Evolutionary conservation across 2,113 vertebrate species (phyloP).

Genomic region (Pteropus alecto): DNA sequence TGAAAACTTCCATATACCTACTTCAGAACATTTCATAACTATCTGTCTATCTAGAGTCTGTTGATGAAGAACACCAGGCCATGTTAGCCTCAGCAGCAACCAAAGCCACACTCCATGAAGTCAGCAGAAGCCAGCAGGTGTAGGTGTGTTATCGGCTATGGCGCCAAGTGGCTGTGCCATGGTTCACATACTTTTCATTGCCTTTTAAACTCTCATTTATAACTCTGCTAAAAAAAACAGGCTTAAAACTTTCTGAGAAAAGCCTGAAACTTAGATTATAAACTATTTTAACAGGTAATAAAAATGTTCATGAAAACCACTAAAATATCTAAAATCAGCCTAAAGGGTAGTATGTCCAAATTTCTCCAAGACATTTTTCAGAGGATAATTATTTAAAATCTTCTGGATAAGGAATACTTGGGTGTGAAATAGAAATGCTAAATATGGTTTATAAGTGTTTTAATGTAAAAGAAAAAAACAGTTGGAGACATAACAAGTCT

Average conservation of each 20-base stretch:
- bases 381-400: neutral
- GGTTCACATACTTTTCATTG: neutral
- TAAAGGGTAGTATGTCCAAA: neutral
- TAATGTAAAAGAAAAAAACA: neutral
- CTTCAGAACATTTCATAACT: neutral
- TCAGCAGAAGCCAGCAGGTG: neutral
- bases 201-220: neutral
- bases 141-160: too few relatives aligned
- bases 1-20: neutral
- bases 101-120: neutral
- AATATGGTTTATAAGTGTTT: neutral
- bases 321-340: neutral
- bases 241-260: neutral
- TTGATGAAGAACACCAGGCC: neutral
- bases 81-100: neutral
- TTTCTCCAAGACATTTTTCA: neutral
- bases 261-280: neutral
- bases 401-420: neutral
- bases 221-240: neutral
- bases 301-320: neutral
- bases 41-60: neutral
- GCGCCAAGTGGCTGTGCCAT: neutral
- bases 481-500: neutral
- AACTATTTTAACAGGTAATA: conserved; percentile 15
- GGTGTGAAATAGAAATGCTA: neutral